A percentile compares a stretch with the other conserved stretches of the same genome.
Evolutionary conservation across 2,113 vertebrate species (phyloP).

Genomic region (Otis tarda): DNA sequence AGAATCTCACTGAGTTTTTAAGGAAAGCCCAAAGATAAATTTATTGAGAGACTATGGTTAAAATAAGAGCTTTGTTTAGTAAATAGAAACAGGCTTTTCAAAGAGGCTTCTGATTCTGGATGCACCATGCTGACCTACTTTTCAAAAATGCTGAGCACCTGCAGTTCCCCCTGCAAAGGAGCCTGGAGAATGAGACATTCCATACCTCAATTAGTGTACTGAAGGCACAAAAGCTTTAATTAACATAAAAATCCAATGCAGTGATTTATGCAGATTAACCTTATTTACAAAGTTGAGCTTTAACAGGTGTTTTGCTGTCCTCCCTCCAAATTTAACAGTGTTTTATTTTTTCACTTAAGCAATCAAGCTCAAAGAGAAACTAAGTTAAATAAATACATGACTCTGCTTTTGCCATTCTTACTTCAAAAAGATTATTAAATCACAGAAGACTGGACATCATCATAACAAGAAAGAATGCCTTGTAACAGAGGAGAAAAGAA

Average conservation of each 20-base stretch:
- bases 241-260: constrained; percentile 27
- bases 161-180: constrained; percentile 4
- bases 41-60: background rate
- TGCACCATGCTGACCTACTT: constrained; percentile 28
- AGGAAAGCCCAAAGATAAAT: background rate
- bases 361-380: background rate
- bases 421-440: constrained; percentile 7
- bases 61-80: constrained; percentile 45
- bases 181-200: constrained; percentile 32
- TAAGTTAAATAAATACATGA: background rate
- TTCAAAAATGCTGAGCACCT: constrained; percentile 34
- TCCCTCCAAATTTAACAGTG: background rate
- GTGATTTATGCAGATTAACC: constrained; percentile 44
- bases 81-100: constrained; percentile 41
- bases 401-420: background rate
- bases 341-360: constrained; percentile 14
- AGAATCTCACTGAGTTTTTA: background rate
- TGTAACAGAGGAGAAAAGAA: background rate
- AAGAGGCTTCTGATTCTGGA: constrained; percentile 3
- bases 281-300: constrained; percentile 36
- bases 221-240: constrained; percentile 51
- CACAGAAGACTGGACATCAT: background rate
- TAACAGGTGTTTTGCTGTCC: constrained; percentile 31
- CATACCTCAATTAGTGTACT: constrained; percentile 34
- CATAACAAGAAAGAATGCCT: background rate